Base-by-base conservation (phyloP, 2,797 vertebrate genomes). In the Myiotriccus ornatus region DNA sequence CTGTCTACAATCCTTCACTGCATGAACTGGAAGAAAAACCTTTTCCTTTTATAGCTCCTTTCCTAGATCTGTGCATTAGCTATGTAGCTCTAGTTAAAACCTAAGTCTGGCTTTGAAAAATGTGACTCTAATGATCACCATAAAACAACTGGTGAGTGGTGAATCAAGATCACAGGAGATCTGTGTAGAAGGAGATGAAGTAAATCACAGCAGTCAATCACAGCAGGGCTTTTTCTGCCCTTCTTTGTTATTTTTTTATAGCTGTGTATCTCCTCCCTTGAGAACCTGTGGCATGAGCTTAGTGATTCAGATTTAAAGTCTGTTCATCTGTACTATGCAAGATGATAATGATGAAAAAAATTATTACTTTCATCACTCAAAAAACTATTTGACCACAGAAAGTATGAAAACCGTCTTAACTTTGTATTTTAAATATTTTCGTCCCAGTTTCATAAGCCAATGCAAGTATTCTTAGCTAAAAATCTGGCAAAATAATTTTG, bases 201-300 rank as follows among this genome's bases (percentile, higher is more conserved):
- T 28, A 57, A 67, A 79, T 53, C n/a, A 7, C 35, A 55, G 9
- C 9, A 62, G 23, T 69, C 21, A 81, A 8, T 17, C 3, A 4
- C 21, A 67, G 27, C 3, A 25, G 8, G 16, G 4, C 1, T 56
- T 41, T 50, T 43, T 39, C 9, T 5, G 13, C 7, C 9, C 5
- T 0, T 0, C 1, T 32, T 2, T n/a, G 21, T 15, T 6, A 9
- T 25, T 14, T 6, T 37, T 34, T 43, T 55, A 7, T 63, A 41
- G 2, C 22, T 84, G 5, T 3, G 0, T 57, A 12, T 35, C 9
- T 78, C 17, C 34, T 79, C 34, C 20, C 44, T 70, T 75, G 16
- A 62, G 32, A 73, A 67, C 4, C 4, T 47, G 12, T 6, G 3
- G 9, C n/a, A 70, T 89, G 13, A 73, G 53, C 15, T 35, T 41